Percentiles rank a stretch among this genome's conserved stretches.
phyloP scores from a whole-genome alignment of 2,797 vertebrate species.

The Podarcis lilfordi region DNA sequence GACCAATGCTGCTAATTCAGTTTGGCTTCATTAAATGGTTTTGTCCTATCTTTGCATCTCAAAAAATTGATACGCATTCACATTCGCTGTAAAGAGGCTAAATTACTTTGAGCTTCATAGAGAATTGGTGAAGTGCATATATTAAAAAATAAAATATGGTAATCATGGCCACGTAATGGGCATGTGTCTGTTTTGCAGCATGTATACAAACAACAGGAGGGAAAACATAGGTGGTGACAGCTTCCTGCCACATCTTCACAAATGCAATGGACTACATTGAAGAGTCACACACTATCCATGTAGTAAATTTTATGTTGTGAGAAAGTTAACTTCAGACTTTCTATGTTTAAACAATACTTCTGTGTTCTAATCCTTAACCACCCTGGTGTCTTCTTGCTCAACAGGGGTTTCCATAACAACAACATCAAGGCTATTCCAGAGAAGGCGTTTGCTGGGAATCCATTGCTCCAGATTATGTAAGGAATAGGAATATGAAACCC shows the following conservation, averaged over 20 bases:
- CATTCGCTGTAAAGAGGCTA: not conserved
- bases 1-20: conserved; percentile 19
- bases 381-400: conserved; percentile 52
- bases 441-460: conserved; percentile 92
- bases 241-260: not conserved
- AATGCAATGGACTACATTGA: not conserved
- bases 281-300: not conserved
- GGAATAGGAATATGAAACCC: conserved; percentile 51
- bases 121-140: not conserved
- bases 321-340: not conserved
- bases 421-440: conserved; percentile 95
- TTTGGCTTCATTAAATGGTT: conserved; percentile 3
- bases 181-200: not conserved
- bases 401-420: conserved; percentile 96
- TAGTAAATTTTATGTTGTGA: not conserved
- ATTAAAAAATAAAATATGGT: not conserved
- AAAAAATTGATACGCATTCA: not conserved
- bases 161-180: not conserved
- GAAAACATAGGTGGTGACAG: not conserved
- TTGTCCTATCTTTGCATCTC: not conserved
- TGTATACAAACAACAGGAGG: not conserved
- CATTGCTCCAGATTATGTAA: conserved; percentile 95
- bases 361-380: conserved; percentile 37
- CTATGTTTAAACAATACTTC: conserved; percentile 1
- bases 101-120: not conserved